Conservation (phyloP, 2,113 vertebrate species). For the Phyllostomus discolor region DNA sequence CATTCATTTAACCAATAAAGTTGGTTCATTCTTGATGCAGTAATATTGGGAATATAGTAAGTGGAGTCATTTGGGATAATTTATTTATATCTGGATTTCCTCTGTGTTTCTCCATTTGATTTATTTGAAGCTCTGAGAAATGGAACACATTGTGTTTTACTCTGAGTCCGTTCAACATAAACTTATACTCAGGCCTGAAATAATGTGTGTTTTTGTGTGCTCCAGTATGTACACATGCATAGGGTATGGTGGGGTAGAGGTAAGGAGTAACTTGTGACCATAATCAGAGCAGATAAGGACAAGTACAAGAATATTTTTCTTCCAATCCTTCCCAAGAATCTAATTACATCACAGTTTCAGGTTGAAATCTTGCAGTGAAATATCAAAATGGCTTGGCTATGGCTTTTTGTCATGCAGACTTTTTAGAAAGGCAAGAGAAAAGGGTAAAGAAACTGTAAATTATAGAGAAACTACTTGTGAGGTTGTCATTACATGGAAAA, state of each 20-base stretch:
- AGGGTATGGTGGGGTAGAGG: accelerated
- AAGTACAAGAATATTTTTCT: not conserved
- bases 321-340: not conserved
- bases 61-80: constrained; percentile 47
- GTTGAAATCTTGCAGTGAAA: constrained; percentile 6
- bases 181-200: not conserved
- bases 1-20: constrained; percentile 42
- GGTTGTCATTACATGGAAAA: constrained; percentile 40
- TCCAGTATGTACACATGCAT: not conserved
- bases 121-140: constrained; percentile 50
- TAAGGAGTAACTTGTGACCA: not conserved
- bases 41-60: constrained; percentile 49
- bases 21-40: constrained; percentile 19
- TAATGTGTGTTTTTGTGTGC: not conserved
- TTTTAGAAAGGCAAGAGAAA: constrained; percentile 20
- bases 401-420: constrained; percentile 23
- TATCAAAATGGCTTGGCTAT: not conserved
- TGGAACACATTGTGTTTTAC: not conserved
- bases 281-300: not conserved
- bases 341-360: constrained; percentile 20
- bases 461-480: constrained; percentile 30
- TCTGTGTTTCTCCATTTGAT: constrained; percentile 42
- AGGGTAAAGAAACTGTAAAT: constrained; percentile 25
- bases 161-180: not conserved
- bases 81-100: constrained; percentile 43